Evolutionary conservation across 2,113 vertebrate species (phyloP), one percentile per base, ranked within the genome.

Genomic region (Trichechus manatus): DNA sequence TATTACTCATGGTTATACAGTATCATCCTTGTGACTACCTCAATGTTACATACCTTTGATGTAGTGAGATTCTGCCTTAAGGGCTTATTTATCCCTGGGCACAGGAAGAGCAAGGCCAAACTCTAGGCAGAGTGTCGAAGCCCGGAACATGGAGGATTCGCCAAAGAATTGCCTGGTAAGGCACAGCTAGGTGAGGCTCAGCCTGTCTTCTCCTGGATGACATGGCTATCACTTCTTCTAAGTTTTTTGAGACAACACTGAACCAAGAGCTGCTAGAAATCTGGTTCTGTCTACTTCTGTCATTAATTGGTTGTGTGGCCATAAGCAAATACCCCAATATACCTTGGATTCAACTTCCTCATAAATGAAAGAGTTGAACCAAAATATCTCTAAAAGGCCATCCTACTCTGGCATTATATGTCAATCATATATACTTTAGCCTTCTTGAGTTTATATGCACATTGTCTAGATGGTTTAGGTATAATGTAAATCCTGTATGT

Each of bases 11-110:
- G 70, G 44, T 92, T 66, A 89, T n/a, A 84, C 44, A 72, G 25
- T 27, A 27, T 36, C 15, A 72, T 93, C 23, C 14, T 87, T 80
- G 4, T 75, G n/a, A 88, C 27, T 56, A 17, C 7, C 61, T 95
- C 19, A 36, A 2, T 77, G 33, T 94, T 36, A 6, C 47, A 74
- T 63, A 87, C 1, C 31, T 93, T 97, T 93, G n/a, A 50, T 72
- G 66, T 87, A 80, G 31, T 87, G 68, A 95, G 15, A 63, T 44
- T 93, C 14, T 56, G 17, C 23, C 53, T 91, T 72, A 94, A 80
- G 14, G 14, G 64, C 25, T 87, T 91, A 39, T 42, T 84, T 84
- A 81, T 91, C 31, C 9, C 9, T 93, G 56, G 22, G 9, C 15
- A 63, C 47, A 63, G 53, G 66, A 79, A 85, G 63, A 92, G 2